Evolutionary conservation across 2,113 vertebrate species (phyloP).

Genomic region (Epinephelus lanceolatus): DNA sequence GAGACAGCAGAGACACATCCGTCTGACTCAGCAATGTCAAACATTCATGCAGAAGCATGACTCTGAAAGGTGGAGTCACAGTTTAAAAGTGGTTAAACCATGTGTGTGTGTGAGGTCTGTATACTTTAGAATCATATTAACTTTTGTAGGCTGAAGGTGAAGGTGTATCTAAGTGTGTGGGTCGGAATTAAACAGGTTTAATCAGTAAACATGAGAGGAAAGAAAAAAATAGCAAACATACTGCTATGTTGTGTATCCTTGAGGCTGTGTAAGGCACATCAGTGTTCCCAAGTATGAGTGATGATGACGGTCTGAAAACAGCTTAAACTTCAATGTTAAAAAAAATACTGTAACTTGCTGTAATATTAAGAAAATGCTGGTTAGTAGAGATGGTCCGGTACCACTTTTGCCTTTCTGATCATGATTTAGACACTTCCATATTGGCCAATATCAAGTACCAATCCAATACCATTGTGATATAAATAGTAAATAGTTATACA

Average conservation of each 20-base stretch:
- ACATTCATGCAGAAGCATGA: neutral
- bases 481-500: no score
- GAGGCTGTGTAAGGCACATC: no score
- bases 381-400: neutral
- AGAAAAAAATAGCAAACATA: neutral
- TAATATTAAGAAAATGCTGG: neutral
- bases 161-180: no score
- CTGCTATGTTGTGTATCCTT: neutral
- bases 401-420: no score
- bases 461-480: no score
- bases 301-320: neutral
- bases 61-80: neutral
- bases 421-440: no score
- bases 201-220: no score
- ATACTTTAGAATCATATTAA: neutral
- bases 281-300: neutral
- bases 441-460: no score
- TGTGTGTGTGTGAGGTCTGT: neutral
- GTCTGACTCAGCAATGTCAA: constrained; percentile 46
- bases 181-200: neutral
- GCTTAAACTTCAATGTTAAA: neutral
- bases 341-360: neutral
- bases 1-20: constrained; percentile 26
- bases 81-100: neutral
- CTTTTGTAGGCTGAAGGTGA: neutral